Base-by-base conservation (phyloP, 2,888 invertebrate genomes). In the Aproaerema taeniolella region DNA sequence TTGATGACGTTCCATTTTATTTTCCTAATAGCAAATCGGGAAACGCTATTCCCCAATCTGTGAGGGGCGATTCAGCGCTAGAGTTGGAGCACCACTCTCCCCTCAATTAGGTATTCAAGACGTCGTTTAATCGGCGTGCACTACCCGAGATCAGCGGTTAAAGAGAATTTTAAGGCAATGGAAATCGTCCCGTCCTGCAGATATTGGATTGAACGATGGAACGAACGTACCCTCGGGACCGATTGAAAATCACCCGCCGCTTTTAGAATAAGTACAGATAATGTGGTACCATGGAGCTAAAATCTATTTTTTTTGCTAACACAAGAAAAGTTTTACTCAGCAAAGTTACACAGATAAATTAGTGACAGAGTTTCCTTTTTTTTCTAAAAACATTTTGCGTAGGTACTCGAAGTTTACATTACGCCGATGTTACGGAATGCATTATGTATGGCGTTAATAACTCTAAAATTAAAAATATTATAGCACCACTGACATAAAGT, bases 71-170 rank as follows among this genome's bases (percentile, higher is more conserved):
- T 72, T 74, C 58, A 61, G 26, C 15, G 1, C 35, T 13, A 26
- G 16, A 28, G 10, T n/a, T n/a, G n/a, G n/a, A n/a, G n/a, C n/a
- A n/a, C n/a, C 14, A 35, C 28, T 24, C 28, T 61, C 62, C 53
- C 49, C 61, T 63, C 64, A 64, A 79, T 80, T 82, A 81, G 64
- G 71, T 80, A 83, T 83, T 83, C 83, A 83, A 77, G 80, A 73
- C 82, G 66, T 67, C 72, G 73, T 74, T 75, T 78, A 79, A 81
- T 78, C 77, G 75, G 68, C 64, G 70, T 68, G 69, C 73, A 65
- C 59, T 60, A 52, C 60, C 55, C 54, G 52, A 54, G 62, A 52
- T 55, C 49, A 52, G 55, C 55, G 63, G 68, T 69, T 61, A 74
- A 67, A 70, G 64, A 61, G 66, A 67, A 70, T 67, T 69, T 60